Evolutionary conservation across 2,797 vertebrate genomes (phyloP), one percentile per base, ranked within the genome.

Genomic region (Myripristis murdjan): DNA sequence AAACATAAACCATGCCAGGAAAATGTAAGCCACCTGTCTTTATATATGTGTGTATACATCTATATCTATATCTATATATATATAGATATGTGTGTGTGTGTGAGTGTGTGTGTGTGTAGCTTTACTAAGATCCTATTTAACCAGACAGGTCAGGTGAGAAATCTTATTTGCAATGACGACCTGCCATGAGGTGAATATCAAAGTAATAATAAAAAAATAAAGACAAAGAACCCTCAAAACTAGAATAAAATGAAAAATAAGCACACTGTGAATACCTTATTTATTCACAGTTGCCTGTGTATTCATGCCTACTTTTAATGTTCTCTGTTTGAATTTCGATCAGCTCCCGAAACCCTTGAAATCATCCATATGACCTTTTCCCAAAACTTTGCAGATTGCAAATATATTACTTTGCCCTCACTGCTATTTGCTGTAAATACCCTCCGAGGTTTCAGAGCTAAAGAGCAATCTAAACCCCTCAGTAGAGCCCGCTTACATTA

Each of bases 1-100:
- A 83, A 70, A 85, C 72, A 67, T 18, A 64, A 79, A 64, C 68
- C 62, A 66, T 75, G 79, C 60, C 81, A 78, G 75, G 69, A 64
- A 81, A 81, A 64, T 65, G 20, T 57, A 73, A 75, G 54, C 80
- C 80, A 68, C 74, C 83, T 86, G 86, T 64, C 84, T 84, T 75
- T 55, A 73, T n/a, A n/a, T n/a, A n/a, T n/a, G n/a, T n/a, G 77
- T 64, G 53, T 81, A 72, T 56, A 86, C 76, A 63, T 86, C 65
- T 55, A 49, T 20, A 59, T 41, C 33, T 79, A 37, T 62, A 70
- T 62, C 3, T 2, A n/a, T n/a, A n/a, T n/a, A n/a, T n/a, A n/a
- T n/a, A n/a, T n/a, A n/a, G n/a, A n/a, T n/a, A n/a, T n/a, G n/a
- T n/a, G n/a, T n/a, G n/a, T n/a, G n/a, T n/a, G n/a, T n/a, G n/a